phyloP scores from a whole-genome alignment of 2,797 vertebrate species.

The Antrozous pallidus region DNA sequence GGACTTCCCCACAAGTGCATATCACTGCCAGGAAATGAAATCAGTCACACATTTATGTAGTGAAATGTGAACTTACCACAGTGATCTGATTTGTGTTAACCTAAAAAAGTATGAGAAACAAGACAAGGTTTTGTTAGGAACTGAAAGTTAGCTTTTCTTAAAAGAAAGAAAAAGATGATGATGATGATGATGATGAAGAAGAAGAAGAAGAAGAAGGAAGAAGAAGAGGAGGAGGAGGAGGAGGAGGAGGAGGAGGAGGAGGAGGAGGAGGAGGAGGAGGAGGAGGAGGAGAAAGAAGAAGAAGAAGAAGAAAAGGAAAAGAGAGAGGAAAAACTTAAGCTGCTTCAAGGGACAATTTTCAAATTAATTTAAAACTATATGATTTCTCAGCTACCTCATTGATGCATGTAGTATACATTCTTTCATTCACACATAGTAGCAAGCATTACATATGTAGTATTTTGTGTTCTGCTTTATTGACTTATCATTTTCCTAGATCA shows the following conservation, averaged over 20 bases:
- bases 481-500: neutral
- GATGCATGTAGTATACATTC: no score
- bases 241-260: no score
- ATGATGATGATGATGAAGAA: neutral
- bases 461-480: neutral
- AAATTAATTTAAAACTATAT: neutral
- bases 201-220: no score
- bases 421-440: neutral
- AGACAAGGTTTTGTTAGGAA: constrained; percentile 44
- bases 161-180: neutral
- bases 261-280: no score
- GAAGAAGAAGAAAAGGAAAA: neutral
- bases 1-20: neutral
- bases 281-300: no score
- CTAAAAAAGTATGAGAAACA: constrained; percentile 49
- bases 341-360: neutral
- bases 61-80: constrained; percentile 54
- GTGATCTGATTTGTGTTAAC: constrained; percentile 64
- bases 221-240: no score
- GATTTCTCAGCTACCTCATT: no score
- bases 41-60: constrained; percentile 62
- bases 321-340: neutral
- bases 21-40: constrained; percentile 73
- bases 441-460: neutral
- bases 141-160: constrained; percentile 60